Conservation (phyloP, 2,888 invertebrate genomes). For the Nezara viridula region DNA sequence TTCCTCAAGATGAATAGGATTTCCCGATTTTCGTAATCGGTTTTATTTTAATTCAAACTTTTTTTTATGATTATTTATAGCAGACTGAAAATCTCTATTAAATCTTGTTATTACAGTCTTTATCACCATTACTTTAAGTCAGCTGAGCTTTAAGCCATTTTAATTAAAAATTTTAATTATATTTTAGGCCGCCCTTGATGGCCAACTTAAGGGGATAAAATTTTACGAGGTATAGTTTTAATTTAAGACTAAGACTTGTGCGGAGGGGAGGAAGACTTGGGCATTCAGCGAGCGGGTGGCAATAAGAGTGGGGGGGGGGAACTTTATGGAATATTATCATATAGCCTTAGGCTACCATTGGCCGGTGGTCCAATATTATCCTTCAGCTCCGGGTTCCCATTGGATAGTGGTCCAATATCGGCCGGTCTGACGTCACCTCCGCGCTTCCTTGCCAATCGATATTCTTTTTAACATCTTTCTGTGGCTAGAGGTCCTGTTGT, state of each 20-base stretch:
- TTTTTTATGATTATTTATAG: background rate
- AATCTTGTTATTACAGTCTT: background rate
- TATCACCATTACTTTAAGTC: background rate
- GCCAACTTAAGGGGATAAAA: background rate
- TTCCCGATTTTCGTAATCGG: no score
- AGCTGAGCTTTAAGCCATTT: background rate
- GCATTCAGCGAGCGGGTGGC: background rate
- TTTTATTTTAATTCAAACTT: no score
- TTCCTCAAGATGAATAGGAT: no score
- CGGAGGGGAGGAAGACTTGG: background rate
- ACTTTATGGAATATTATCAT: conserved; percentile 39
- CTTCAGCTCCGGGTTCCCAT: background rate
- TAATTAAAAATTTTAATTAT: conserved; percentile 35
- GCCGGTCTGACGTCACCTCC: background rate
- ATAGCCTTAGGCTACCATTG: conserved; percentile 22
- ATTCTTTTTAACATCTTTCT: conserved; percentile 29
- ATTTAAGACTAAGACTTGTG: background rate
- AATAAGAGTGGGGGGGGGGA: background rate
- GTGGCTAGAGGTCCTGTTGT: background rate
- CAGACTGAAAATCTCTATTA: background rate
- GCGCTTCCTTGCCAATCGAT: background rate
- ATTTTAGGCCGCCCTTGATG: background rate
- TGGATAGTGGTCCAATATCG: conserved; percentile 32
- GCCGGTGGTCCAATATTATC: conserved; percentile 12
- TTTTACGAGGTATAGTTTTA: conserved; percentile 42